A percentile compares a stretch with the other conserved stretches of the same genome.
Evolutionary conservation across 2,797 vertebrate genomes (phyloP).

Genomic region (Gymnopithys bicolor): DNA sequence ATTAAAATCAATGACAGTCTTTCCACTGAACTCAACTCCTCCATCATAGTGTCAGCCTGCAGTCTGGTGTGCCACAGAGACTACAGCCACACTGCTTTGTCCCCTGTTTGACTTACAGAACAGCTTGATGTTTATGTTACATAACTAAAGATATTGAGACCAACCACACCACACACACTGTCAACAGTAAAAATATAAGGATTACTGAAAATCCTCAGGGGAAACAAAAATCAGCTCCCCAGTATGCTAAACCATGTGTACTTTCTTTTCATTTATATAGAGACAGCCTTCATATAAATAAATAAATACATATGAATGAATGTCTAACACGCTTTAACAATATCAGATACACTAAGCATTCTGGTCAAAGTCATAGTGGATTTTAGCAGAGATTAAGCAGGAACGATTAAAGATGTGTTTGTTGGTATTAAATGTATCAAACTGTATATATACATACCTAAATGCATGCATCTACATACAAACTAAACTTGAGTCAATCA

Average conservation of each 20-base stretch:
- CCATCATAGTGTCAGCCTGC: not conserved
- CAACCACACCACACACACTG: not conserved
- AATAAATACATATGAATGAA: not conserved
- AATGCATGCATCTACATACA: not conserved
- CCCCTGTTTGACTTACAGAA: constrained; percentile 5
- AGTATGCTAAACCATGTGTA: not conserved
- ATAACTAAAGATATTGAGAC: constrained; percentile 43
- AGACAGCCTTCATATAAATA: not conserved
- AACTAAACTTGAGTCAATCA: not conserved
- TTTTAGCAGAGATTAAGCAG: not conserved
- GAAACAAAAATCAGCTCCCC: not conserved
- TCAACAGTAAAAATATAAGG: constrained; percentile 6
- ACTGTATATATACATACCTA: not conserved
- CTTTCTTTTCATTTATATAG: not conserved
- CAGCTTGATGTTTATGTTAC: constrained; percentile 21
- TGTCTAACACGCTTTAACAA: not conserved
- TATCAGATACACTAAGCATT: not conserved
- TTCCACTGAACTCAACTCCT: not conserved
- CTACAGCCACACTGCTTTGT: not conserved
- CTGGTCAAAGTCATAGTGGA: not conserved
- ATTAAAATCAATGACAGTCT: not conserved
- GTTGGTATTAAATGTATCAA: not conserved
- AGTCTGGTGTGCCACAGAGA: not conserved
- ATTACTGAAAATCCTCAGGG: constrained; percentile 48
- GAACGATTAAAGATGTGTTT: not conserved